These are phyloP conservation scores for Lepidurus couesii DNA, from an alignment of 1,140 invertebrate species.

Conservation along the genomic window DNA sequence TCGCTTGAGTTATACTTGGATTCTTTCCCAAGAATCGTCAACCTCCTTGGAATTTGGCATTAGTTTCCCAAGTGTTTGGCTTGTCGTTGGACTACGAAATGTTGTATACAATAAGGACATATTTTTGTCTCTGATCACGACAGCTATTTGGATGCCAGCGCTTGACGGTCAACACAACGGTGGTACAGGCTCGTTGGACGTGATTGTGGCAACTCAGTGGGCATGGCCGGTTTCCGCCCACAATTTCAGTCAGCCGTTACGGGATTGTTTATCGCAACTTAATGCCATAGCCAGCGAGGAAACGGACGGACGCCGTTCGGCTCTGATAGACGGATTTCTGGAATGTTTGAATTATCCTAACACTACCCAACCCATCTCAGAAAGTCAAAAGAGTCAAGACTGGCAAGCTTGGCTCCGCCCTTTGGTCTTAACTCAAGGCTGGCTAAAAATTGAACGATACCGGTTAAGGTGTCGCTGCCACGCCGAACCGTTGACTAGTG, in stretches of 20 bases:
- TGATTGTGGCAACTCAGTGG: neutral
- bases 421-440: neutral
- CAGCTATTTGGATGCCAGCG: slow-evolving; percentile 1
- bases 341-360: slow-evolving; percentile 13
- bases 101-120: neutral
- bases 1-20: too few relatives aligned
- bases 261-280: neutral
- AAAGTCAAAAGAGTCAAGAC: neutral
- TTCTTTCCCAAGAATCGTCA: too few relatives aligned
- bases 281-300: neutral
- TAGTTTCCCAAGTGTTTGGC: too few relatives aligned
- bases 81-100: neutral
- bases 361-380: neutral
- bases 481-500: neutral
- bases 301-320: neutral
- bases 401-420: neutral
- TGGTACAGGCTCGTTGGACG: neutral
- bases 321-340: neutral
- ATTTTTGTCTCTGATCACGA: neutral
- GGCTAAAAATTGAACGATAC: neutral
- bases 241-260: neutral
- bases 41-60: too few relatives aligned
- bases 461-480: neutral
- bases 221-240: slow-evolving; percentile 1
- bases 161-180: neutral